phyloP scores from a whole-genome alignment of 2,888 invertebrate genomes.

The Callyntrura guangdongensis region DNA sequence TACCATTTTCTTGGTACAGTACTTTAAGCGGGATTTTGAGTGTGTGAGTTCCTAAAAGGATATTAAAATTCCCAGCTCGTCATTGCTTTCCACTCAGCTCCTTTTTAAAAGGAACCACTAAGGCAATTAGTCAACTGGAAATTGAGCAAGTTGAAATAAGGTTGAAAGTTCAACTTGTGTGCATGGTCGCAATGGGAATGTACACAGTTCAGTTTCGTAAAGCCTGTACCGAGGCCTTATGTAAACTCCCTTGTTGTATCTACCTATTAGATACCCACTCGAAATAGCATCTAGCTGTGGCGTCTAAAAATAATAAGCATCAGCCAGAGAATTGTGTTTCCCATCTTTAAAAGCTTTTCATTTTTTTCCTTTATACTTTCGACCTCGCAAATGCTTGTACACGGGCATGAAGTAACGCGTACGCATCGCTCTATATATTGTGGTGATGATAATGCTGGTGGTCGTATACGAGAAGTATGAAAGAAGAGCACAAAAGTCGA shows the following conservation, averaged over 20 bases:
- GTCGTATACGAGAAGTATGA: neutral
- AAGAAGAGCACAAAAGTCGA: slow-evolving; percentile 60
- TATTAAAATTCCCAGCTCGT: slow-evolving; percentile 72
- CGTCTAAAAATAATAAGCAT: slow-evolving; percentile 42
- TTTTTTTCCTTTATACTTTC: slow-evolving; percentile 9
- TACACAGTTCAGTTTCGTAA: too few relatives aligned
- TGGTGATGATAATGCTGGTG: too few relatives aligned
- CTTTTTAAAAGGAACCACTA: slow-evolving; percentile 67
- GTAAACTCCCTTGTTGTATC: neutral
- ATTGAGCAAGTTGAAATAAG: slow-evolving; percentile 70
- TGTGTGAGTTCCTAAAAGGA: slow-evolving; percentile 52
- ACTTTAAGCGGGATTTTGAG: slow-evolving; percentile 15
- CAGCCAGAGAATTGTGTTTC: slow-evolving; percentile 56
- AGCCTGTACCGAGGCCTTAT: neutral
- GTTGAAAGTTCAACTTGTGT: slow-evolving; percentile 59
- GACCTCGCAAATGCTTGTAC: too few relatives aligned
- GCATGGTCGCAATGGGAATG: too few relatives aligned
- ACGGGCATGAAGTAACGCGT: too few relatives aligned
- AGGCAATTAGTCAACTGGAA: slow-evolving; percentile 73
- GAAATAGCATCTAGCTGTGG: slow-evolving; percentile 29
- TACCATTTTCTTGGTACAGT: too few relatives aligned
- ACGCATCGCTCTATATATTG: too few relatives aligned
- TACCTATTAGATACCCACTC: neutral
- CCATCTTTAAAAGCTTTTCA: slow-evolving; percentile 56
- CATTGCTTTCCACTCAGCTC: slow-evolving; percentile 55